Percentiles rank a stretch among this genome's conserved stretches.
Evolutionary conservation across 2,888 invertebrate species (phyloP).

Genomic region (Alcis repandata): DNA sequence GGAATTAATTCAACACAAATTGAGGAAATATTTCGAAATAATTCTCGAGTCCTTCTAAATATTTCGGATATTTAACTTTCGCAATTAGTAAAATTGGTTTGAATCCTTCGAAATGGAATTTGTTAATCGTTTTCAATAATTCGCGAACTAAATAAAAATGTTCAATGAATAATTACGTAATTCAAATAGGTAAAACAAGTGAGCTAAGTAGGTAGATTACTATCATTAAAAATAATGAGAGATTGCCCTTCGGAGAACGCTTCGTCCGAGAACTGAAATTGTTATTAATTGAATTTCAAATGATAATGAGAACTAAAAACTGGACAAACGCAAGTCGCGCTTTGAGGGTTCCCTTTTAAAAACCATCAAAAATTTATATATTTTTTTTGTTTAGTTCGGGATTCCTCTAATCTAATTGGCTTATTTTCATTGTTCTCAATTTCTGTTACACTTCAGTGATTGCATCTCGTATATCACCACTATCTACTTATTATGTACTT

Average conservation of each 20-base stretch:
- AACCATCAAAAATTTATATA: too few relatives aligned
- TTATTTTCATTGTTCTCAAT: too few relatives aligned
- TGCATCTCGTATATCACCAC: too few relatives aligned
- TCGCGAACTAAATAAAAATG: conserved; percentile 52
- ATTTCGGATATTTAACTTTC: conserved; percentile 54
- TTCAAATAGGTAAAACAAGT: conserved; percentile 43
- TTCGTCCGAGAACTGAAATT: conserved; percentile 19
- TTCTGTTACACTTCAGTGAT: too few relatives aligned
- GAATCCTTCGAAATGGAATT: conserved; percentile 52
- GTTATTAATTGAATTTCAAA: conserved; percentile 32
- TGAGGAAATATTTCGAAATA: conserved; percentile 52
- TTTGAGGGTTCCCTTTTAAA: too few relatives aligned
- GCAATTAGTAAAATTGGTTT: conserved; percentile 53
- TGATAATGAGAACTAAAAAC: conserved; percentile 31
- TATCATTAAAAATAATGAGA: conserved; percentile 51
- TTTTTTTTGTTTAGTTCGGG: too few relatives aligned
- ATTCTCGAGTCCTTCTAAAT: conserved; percentile 47
- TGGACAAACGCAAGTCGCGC: too few relatives aligned
- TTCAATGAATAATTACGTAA: conserved; percentile 42
- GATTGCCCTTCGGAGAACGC: conserved; percentile 32
- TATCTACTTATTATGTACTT: too few relatives aligned
- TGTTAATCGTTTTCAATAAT: conserved; percentile 50
- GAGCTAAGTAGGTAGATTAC: conserved; percentile 39
- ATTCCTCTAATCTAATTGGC: too few relatives aligned
- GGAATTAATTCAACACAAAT: conserved; percentile 47